Percentiles rank a stretch among this genome's conserved stretches.
phyloP scores from a whole-genome alignment of 2,888 invertebrate species.

The Chloromyia formosa region DNA sequence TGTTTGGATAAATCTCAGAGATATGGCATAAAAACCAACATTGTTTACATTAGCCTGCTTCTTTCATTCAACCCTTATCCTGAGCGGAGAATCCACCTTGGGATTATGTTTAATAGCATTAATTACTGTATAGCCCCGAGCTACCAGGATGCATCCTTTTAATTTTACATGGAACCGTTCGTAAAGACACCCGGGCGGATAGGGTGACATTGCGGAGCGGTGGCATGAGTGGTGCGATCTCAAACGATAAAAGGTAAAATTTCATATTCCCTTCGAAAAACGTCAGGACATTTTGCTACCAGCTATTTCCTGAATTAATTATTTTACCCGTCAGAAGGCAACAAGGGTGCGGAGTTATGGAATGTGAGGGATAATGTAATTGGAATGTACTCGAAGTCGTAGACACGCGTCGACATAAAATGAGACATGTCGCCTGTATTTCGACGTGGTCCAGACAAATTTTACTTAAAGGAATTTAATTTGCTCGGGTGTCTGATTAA shows the following conservation, averaged over 20 bases:
- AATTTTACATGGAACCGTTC: neutral
- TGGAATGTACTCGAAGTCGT: neutral
- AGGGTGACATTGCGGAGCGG: neutral
- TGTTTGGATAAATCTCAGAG: constrained; percentile 4
- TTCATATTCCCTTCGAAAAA: constrained; percentile 4
- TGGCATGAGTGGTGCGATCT: neutral
- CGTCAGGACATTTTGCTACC: constrained; percentile 11
- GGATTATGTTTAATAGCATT: constrained; percentile 10
- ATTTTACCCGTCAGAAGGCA: neutral
- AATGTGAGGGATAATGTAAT: neutral
- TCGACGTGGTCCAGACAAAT: constrained; percentile 5
- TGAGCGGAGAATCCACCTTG: neutral
- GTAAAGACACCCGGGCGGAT: neutral
- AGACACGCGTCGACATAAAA: constrained; percentile 2
- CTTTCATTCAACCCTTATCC: constrained; percentile 5
- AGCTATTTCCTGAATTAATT: constrained; percentile 12
- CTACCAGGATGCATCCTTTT: constrained; percentile 1
- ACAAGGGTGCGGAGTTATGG: neutral
- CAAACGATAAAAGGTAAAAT: neutral
- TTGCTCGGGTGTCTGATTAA: neutral
- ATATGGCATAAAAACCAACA: constrained; percentile 8
- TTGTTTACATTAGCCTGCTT: constrained; percentile 3
- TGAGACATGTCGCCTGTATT: neutral
- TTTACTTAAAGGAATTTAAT: constrained; percentile 3
- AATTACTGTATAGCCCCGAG: neutral